Conservation (phyloP, 2,113 vertebrate genomes). For the Phodopus roborovskii region DNA sequence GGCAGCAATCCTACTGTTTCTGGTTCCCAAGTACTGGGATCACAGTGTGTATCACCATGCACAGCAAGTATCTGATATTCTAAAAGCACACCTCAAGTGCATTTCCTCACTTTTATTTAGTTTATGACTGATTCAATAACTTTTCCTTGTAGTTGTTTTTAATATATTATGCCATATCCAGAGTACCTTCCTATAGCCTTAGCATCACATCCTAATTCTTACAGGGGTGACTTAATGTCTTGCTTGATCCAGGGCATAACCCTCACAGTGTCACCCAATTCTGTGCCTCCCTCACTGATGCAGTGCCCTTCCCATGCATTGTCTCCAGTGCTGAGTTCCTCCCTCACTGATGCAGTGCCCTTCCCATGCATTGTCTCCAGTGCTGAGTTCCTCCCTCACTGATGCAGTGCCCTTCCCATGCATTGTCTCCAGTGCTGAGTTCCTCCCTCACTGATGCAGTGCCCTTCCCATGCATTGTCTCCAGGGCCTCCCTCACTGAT, state of each 20-base stretch:
- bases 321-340: neutral
- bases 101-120: slow-evolving; percentile 38
- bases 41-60: neutral
- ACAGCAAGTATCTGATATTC: neutral
- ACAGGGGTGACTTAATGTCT: neutral
- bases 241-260: neutral
- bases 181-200: neutral
- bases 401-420: neutral
- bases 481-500: neutral
- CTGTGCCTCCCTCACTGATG: neutral
- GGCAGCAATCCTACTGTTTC: neutral
- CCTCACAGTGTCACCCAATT: neutral
- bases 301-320: neutral
- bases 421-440: neutral
- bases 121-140: neutral
- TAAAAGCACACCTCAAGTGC: neutral
- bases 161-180: neutral
- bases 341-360: too few relatives aligned
- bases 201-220: slow-evolving; percentile 25
- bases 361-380: too few relatives aligned
- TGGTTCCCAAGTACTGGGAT: neutral
- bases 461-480: neutral
- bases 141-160: neutral
- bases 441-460: neutral
- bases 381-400: neutral